Percentiles rank a stretch among this genome's conserved stretches.
These are phyloP conservation scores for Cassiopea andromeda DNA, from an alignment of 30 jellyfish, hydroid and myxozoan genomes.

Conservation along the genomic window DNA sequence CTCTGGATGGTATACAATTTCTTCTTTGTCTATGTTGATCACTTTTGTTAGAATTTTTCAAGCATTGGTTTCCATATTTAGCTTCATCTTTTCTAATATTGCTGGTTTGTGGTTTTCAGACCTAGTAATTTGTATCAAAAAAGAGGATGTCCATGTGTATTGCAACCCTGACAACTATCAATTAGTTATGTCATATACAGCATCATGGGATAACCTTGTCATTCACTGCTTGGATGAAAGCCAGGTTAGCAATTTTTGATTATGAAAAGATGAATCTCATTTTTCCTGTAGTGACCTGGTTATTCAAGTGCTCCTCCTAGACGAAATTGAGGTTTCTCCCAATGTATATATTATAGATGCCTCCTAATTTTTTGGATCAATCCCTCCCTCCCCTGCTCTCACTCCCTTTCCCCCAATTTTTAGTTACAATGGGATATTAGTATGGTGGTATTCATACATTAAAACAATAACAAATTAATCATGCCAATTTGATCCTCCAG, in stretches of 20 bases:
- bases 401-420: no score
- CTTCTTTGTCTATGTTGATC: not conserved
- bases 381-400: no score
- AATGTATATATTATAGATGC: no score
- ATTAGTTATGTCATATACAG: slow-evolving; percentile 42
- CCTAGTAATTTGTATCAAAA: slow-evolving; percentile 54
- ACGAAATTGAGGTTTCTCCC: no score
- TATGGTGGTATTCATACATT: no score
- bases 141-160: slow-evolving; percentile 15
- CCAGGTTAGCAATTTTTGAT: slow-evolving; percentile 13
- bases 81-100: no score
- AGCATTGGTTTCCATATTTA: not conserved
- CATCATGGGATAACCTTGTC: slow-evolving; percentile 41
- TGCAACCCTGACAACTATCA: slow-evolving; percentile 56
- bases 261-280: not conserved
- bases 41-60: no score
- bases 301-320: not conserved
- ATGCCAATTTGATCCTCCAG: no score
- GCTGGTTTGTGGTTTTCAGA: slow-evolving; percentile 8
- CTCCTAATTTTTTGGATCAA: no score
- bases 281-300: not conserved
- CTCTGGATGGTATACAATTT: slow-evolving; percentile 31
- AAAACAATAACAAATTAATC: no score
- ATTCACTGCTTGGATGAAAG: slow-evolving; percentile 40
- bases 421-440: no score